phyloP scores from a whole-genome alignment of 2,797 vertebrate species.

The Okamejei kenojei region DNA sequence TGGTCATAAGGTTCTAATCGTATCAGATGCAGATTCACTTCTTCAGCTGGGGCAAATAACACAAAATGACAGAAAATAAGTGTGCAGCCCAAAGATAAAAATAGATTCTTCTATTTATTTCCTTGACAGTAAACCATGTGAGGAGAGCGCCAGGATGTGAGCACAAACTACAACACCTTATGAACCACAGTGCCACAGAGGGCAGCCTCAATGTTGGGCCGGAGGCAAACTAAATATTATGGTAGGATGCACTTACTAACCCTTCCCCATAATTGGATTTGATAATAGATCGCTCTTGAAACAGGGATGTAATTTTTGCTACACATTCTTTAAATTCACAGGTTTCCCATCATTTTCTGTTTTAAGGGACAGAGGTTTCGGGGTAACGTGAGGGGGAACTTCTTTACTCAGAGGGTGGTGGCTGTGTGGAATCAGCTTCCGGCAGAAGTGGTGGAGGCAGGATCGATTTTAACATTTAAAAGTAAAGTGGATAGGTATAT shows the following conservation, averaged over 20 bases:
- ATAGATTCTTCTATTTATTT: slow-evolving; percentile 36
- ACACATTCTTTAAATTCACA: background rate
- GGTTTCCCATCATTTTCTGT: background rate
- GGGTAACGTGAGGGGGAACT: no score
- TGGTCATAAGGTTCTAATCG: background rate
- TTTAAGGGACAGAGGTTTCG: no score
- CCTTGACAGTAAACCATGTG: slow-evolving; percentile 12
- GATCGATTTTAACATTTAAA: no score
- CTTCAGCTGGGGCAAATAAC: background rate
- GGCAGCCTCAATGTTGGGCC: background rate
- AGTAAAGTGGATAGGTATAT: no score
- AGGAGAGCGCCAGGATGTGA: background rate
- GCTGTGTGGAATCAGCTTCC: no score
- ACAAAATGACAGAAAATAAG: background rate
- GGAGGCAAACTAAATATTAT: background rate
- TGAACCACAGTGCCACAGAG: background rate
- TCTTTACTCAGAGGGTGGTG: no score
- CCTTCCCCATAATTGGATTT: background rate
- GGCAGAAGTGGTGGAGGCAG: no score
- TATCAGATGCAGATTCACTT: background rate
- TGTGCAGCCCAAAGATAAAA: background rate
- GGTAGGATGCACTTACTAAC: background rate
- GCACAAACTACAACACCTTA: background rate
- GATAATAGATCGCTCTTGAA: background rate
- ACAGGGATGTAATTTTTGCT: background rate